Conservation (phyloP, 2,797 vertebrate genomes). For the Xiphophorus birchmanni region DNA sequence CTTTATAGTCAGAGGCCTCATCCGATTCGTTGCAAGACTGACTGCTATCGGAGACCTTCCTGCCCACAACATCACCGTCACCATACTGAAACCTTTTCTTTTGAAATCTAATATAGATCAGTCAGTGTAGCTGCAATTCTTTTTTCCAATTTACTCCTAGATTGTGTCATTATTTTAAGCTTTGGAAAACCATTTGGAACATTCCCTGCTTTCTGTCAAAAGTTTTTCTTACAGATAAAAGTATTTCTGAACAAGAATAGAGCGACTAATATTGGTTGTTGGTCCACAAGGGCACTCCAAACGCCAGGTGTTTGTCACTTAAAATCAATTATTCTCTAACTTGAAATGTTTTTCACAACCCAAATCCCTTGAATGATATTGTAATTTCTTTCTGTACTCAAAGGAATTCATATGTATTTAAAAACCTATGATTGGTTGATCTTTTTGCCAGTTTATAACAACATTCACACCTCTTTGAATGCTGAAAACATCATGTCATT, state of each 20-base stretch:
- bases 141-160: background rate
- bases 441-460: slow-evolving; percentile 13
- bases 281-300: background rate
- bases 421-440: background rate
- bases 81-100: background rate
- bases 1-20: too few relatives aligned
- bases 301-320: too few relatives aligned
- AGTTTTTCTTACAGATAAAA: background rate
- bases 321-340: background rate
- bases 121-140: background rate
- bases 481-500: slow-evolving; percentile 34
- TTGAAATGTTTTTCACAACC: background rate
- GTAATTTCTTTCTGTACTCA: background rate
- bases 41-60: background rate
- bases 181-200: background rate
- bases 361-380: background rate
- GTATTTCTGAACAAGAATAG: background rate
- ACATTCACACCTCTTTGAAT: slow-evolving; percentile 23
- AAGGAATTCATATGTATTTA: background rate
- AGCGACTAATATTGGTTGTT: background rate
- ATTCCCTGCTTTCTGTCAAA: background rate
- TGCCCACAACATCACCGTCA: background rate
- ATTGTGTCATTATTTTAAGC: background rate
- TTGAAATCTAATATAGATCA: background rate
- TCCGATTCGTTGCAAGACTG: background rate